A percentile compares a stretch with the other conserved stretches of the same genome.
These are phyloP conservation scores for Nephrotoma flavescens DNA, from an alignment of 2,888 invertebrate genomes.

Conservation along the genomic window DNA sequence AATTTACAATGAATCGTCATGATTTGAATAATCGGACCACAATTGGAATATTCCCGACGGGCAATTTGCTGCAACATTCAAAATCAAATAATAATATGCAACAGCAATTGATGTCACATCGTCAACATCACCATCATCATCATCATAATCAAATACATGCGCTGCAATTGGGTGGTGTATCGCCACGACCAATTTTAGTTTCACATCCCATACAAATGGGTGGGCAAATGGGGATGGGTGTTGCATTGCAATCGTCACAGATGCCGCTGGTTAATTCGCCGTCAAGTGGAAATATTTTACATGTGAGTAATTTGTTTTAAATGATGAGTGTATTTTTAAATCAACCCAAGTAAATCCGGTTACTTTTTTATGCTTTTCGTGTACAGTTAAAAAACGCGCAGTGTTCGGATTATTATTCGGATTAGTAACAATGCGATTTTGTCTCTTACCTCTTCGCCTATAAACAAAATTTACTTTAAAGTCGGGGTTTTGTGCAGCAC, in stretches of 20 bases:
- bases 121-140: conserved; percentile 16
- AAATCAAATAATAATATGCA: conserved; percentile 41
- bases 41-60: conserved; percentile 20
- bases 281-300: conserved; percentile 56
- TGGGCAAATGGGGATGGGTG: conserved; percentile 19
- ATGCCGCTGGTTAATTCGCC: conserved; percentile 41
- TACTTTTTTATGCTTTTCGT: too few species aligned
- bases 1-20: conserved; percentile 58
- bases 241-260: conserved; percentile 19
- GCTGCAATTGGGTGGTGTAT: conserved; percentile 16
- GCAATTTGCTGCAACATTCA: conserved; percentile 30
- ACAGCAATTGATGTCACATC: conserved; percentile 23
- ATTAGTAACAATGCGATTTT: too few species aligned
- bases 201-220: conserved; percentile 27
- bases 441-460: too few species aligned
- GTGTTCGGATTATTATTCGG: too few species aligned
- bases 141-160: conserved; percentile 8
- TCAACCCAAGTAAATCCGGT: neutral
- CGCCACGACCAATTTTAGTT: conserved; percentile 27
- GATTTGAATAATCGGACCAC: conserved; percentile 27
- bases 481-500: too few species aligned
- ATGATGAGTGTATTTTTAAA: neutral
- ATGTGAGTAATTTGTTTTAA: conserved; percentile 24
- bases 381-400: too few species aligned
- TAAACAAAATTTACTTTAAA: too few species aligned